Conservation (phyloP, 64 coral and sea anemone species). For the Stylophora pistillata region DNA sequence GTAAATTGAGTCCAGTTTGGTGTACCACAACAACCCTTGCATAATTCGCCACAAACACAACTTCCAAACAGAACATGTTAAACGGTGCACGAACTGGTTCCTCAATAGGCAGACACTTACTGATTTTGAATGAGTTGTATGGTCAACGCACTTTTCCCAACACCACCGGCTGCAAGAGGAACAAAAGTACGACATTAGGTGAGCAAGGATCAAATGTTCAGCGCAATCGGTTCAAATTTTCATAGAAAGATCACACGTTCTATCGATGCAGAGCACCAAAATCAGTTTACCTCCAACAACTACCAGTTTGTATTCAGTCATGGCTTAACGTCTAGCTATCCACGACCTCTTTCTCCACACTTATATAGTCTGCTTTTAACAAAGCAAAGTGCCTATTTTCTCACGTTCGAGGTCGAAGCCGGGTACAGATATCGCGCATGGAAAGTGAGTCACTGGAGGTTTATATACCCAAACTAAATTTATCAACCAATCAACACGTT, state of each 20-base stretch:
- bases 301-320: constrained; percentile 99
- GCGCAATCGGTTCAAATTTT: not conserved
- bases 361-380: constrained; percentile 12
- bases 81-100: not conserved
- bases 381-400: constrained; percentile 61
- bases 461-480: constrained; percentile 90
- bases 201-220: not conserved
- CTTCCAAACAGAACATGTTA: not conserved
- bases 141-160: constrained; percentile 96
- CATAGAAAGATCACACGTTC: constrained; percentile 8
- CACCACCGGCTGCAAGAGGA: constrained; percentile 89
- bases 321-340: constrained; percentile 44
- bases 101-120: constrained; percentile 54
- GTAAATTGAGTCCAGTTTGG: too few relatives aligned
- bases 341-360: not conserved
- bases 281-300: constrained; percentile 87
- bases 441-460: constrained; percentile 1
- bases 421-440: constrained; percentile 57
- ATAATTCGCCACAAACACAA: not conserved
- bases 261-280: not conserved
- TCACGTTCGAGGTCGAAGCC: constrained; percentile 65
- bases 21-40: too few relatives aligned
- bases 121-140: constrained; percentile 99
- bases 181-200: not conserved
- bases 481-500: constrained; percentile 91